These are phyloP conservation scores for Carassius auratus DNA, from an alignment of 2,113 vertebrate species.

Conservation along the genomic window DNA sequence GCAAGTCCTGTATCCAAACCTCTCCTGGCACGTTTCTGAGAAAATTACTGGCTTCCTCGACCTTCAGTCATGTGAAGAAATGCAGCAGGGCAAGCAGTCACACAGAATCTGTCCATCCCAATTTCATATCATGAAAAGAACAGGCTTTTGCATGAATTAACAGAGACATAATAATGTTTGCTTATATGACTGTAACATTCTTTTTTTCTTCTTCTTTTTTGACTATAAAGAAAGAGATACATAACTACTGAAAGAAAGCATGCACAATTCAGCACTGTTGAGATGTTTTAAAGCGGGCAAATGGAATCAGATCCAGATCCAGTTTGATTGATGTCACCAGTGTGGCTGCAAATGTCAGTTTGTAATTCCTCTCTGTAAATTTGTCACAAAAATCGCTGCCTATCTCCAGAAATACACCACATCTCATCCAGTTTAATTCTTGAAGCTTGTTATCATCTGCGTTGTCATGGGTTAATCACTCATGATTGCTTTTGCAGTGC, in stretches of 20 bases:
- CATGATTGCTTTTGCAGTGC: conserved; percentile 36
- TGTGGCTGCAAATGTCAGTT: not conserved
- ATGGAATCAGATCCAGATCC: too few relatives aligned
- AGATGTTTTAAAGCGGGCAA: conserved; percentile 64
- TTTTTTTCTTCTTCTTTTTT: conserved; percentile 22
- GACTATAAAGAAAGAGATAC: conserved; percentile 68
- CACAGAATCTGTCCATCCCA: conserved; percentile 27
- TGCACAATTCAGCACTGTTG: conserved; percentile 76
- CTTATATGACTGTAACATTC: conserved; percentile 47
- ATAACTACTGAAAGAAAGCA: conserved; percentile 71
- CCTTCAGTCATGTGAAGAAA: conserved; percentile 43
- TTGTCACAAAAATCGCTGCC: conserved; percentile 47
- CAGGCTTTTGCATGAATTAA: conserved; percentile 44
- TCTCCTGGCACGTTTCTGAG: conserved; percentile 14
- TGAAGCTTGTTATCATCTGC: conserved; percentile 35
- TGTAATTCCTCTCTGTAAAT: not conserved
- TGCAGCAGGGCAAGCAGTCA: conserved; percentile 45
- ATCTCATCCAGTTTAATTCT: conserved; percentile 41
- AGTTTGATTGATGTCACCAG: too few relatives aligned
- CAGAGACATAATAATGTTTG: conserved; percentile 48
- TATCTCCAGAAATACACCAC: conserved; percentile 30
- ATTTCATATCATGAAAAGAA: conserved; percentile 48
- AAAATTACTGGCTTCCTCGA: not conserved
- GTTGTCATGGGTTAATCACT: conserved; percentile 20
- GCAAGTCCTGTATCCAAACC: conserved; percentile 35